Evolutionary conservation across 2,113 vertebrate genomes (phyloP), one percentile per base, ranked within the genome.

Genomic region (Microcebus murinus): DNA sequence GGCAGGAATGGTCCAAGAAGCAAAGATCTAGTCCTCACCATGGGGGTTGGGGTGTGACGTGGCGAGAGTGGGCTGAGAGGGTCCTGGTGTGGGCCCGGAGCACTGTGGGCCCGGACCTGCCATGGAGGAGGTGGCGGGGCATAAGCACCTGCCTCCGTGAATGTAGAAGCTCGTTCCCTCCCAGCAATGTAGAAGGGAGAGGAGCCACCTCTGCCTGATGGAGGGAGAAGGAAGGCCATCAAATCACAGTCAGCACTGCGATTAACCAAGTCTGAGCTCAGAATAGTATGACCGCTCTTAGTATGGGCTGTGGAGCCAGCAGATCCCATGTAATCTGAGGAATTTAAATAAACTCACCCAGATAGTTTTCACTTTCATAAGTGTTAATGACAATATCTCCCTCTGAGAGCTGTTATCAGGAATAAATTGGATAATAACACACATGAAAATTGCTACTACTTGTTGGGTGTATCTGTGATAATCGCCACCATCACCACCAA

Each of bases 401-500:
- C 27, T 63, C 10, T 15, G 8, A 42, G 31, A 81, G 55, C 4
- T 4, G 31, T 71, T 73, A 29, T 23, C 23, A 29, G 15, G 27
- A n/a, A 45, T 34, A 63, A 27, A 23, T 34, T 15, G 11, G 21
- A 18, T 55, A 21, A 25, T 5, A 7, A 4, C 39, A 18, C 31
- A 27, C 21, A 27, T 39, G n/a, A 39, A 9, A 36, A 23, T 59
- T 15, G 39, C 61, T 42, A 12, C 2, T 29, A 31, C 29, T 55
- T 29, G 4, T 11, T 29, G 63, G 79, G 18, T 2, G 0, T n/a
- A 39, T 29, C 76, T 8, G 10, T 4, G n/a, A 45, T 57, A 8
- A 48, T 13, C 3, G 0, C 14, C 15, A 17, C 6, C 34, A n/a
- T 36, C 0, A 34, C 0, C 48, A 36, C 1, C 34, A 48, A 4